Percentiles rank a stretch among this genome's conserved stretches.
These are phyloP conservation scores for Drosophila putrida DNA, from an alignment of 2,888 invertebrate genomes.

Conservation along the genomic window DNA sequence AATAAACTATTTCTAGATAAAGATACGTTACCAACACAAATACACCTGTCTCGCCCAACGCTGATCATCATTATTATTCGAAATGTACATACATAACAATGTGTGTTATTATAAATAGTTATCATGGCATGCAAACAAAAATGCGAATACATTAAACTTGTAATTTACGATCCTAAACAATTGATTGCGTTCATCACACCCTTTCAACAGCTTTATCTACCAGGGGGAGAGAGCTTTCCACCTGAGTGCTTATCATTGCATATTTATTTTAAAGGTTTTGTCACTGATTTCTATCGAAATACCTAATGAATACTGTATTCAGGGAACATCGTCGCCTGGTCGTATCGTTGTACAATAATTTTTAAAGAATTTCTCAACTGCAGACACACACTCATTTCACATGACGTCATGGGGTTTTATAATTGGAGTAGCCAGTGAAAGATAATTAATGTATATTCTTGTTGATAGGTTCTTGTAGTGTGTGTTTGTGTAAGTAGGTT, in stretches of 20 bases:
- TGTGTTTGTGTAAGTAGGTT: constrained; percentile 7
- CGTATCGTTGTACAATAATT: constrained; percentile 3
- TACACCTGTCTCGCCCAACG: constrained; percentile 24
- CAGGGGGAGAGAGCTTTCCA: background rate
- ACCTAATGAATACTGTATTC: constrained; percentile 7
- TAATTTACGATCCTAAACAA: constrained; percentile 23
- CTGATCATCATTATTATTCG: constrained; percentile 11
- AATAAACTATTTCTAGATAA: constrained; percentile 38
- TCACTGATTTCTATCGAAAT: constrained; percentile 35
- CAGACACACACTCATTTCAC: constrained; percentile 31
- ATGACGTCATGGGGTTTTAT: constrained; percentile 53
- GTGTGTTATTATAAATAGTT: constrained; percentile 27
- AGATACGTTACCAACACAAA: constrained; percentile 26
- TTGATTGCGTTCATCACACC: background rate
- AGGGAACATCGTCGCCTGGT: background rate
- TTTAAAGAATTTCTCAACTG: constrained; percentile 28
- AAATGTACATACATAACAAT: constrained; percentile 23
- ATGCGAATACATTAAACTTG: background rate
- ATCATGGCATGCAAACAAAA: constrained; percentile 19
- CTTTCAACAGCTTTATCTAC: background rate
- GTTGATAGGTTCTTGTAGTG: constrained; percentile 19
- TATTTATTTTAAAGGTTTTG: constrained; percentile 31
- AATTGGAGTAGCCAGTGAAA: constrained; percentile 38
- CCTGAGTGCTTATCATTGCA: constrained; percentile 38
- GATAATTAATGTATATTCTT: constrained; percentile 42